Evolutionary conservation across 2,113 vertebrate species (phyloP), one percentile per base, ranked within the genome.

Genomic region (Alligator sinensis): DNA sequence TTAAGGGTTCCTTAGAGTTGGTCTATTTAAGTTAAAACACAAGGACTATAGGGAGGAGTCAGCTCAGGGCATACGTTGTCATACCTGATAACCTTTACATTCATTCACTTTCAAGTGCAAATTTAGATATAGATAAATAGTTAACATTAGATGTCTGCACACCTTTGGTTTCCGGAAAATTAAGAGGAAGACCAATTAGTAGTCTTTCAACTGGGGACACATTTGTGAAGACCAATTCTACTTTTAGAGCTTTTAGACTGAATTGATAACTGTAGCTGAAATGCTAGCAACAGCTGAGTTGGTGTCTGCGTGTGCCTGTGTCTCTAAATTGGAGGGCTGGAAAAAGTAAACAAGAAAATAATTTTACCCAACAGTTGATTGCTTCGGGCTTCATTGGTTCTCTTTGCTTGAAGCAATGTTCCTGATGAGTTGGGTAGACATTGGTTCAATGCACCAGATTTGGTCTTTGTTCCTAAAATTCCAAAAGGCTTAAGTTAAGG

Each of bases 391-490:
- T 97, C 97, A 58, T 34, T 28, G 47, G 81, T 77, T 95, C 95
- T 97, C 58, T 87, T 96, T 57, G 93, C n/a, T 4, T 91, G 77
- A 38, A 93, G 77, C 54, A 97, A 68, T 5, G 96, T 57, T 4
- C 94, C 96, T 30, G 93, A 30, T 11, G 95, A 95, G 86, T 97
- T 97, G 83, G 95, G 79, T 47, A 25, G 28, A 68, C 91, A 93
- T 59, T 92, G 97, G 83, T 30, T 96, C 80, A 89, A 66, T 14
- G 82, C 86, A 81, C 90, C 27, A 82, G 94, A 76, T 9, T 79
- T 97, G 76, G 89, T 54, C 87, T 97, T 97, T 90, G 87, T 58
- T 92, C 95, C 97, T 97, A 93, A 19, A 92, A 95, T 8, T 1
- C 64, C 8, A 91, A 47, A 21, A 86, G 75, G 5, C 8, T 90